These are phyloP conservation scores for Glaucidium brasilianum DNA, from an alignment of 2,113 vertebrate species.

Conservation along the genomic window DNA sequence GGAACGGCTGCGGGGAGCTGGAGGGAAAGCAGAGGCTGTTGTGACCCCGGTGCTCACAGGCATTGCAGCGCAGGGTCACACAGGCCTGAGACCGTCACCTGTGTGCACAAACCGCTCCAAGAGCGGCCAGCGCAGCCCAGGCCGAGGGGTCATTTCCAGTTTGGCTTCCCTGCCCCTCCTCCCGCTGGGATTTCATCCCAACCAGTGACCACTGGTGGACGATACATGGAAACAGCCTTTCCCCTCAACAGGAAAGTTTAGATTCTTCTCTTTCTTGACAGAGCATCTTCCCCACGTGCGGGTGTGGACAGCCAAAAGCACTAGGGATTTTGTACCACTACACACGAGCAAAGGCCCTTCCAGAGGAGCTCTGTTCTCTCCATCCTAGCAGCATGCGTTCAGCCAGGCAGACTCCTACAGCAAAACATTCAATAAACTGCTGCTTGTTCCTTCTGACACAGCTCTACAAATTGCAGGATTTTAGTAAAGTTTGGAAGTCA, in stretches of 20 bases:
- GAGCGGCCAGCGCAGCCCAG: background rate
- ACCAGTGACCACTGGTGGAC: background rate
- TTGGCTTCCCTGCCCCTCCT: background rate
- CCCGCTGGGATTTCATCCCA: background rate
- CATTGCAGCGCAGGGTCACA: fast-evolving
- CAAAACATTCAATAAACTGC: background rate
- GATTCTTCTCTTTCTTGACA: background rate
- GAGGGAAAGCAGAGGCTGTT: background rate
- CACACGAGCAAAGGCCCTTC: fast-evolving
- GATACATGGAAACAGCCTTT: background rate
- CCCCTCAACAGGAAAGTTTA: background rate
- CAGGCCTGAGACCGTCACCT: fast-evolving
- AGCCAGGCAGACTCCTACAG: background rate
- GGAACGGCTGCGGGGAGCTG: background rate
- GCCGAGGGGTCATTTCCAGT: background rate
- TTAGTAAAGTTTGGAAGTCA: background rate
- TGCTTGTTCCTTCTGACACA: background rate
- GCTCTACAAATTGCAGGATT: background rate
- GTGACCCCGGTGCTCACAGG: fast-evolving
- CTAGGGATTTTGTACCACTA: background rate
- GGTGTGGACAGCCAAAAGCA: background rate
- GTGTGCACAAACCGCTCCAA: background rate
- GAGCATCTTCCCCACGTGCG: background rate
- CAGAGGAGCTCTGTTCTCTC: background rate
- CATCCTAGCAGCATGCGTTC: background rate